phyloP scores from a whole-genome alignment of 2,113 vertebrate genomes.

The Laticauda colubrina region DNA sequence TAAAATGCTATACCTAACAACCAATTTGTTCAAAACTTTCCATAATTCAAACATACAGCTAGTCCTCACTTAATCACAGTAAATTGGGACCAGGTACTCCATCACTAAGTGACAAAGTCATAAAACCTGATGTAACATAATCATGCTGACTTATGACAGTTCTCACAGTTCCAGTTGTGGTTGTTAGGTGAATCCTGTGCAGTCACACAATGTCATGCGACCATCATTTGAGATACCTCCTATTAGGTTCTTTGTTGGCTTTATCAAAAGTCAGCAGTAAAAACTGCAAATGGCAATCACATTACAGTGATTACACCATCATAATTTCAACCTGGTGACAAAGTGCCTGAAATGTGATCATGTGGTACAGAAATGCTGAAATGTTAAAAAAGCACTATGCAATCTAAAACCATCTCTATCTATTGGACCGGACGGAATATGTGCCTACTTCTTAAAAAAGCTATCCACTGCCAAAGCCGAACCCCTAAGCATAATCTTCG shows the following conservation, averaged over 20 bases:
- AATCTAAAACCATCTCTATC: too few relatives aligned
- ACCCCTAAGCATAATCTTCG: too few relatives aligned
- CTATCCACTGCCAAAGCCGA: too few relatives aligned
- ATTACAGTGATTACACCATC: too few relatives aligned
- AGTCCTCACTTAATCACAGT: not conserved
- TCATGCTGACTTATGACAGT: not conserved
- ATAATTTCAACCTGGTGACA: not conserved
- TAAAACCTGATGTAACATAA: not conserved
- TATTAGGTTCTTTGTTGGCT: not conserved
- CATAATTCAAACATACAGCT: too few relatives aligned
- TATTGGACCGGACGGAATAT: too few relatives aligned
- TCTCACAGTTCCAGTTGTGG: not conserved
- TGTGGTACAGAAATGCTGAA: not conserved
- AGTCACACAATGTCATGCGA: not conserved
- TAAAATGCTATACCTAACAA: not conserved
- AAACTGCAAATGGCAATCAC: not conserved
- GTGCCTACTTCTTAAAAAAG: too few relatives aligned
- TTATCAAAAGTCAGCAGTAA: not conserved
- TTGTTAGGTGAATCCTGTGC: not conserved
- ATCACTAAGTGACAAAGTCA: not conserved
- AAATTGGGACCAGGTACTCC: not conserved
- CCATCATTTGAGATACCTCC: not conserved
- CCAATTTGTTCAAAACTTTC: not conserved
- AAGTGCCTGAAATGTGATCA: not conserved
- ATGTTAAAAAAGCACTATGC: too few relatives aligned